Percentiles rank a stretch among this genome's conserved stretches.
Evolutionary conservation across 2,888 invertebrate species (phyloP).

Genomic region (Chrysotoxum bicinctum): DNA sequence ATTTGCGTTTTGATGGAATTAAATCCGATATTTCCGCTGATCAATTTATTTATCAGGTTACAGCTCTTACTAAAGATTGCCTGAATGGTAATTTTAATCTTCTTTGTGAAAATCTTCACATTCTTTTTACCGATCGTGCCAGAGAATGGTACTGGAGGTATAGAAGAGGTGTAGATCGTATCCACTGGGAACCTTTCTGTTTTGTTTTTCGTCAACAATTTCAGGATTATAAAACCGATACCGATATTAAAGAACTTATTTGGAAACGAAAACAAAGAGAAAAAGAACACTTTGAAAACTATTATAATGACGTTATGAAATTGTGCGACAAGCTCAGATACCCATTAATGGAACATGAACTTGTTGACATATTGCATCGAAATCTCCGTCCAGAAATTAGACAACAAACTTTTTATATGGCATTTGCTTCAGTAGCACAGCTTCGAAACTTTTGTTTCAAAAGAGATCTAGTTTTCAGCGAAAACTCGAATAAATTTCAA

Average conservation of each 20-base stretch:
- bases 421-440: conserved; percentile 12
- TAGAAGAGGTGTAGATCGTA: conserved; percentile 5
- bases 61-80: too few species aligned
- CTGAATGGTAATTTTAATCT: too few species aligned
- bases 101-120: conserved; percentile 14
- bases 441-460: conserved; percentile 27
- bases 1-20: conserved; percentile 14
- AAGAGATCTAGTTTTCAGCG: conserved; percentile 21
- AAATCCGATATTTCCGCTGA: conserved; percentile 4
- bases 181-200: conserved; percentile 12
- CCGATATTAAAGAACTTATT: conserved; percentile 23
- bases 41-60: too few species aligned
- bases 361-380: too few species aligned
- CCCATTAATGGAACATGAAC: conserved; percentile 23
- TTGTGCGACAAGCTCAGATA: neutral
- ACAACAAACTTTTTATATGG: conserved; percentile 29
- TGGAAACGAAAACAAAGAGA: conserved; percentile 14
- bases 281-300: conserved; percentile 13
- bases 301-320: neutral
- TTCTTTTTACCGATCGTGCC: conserved; percentile 2
- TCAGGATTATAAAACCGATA: conserved; percentile 5
- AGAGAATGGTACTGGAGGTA: conserved; percentile 29
- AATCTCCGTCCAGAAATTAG: too few species aligned
- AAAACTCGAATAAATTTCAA: too few species aligned
- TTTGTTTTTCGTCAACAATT: conserved; percentile 21